Percentiles rank a stretch among this genome's conserved stretches.
These are phyloP conservation scores for Ceratina japonica DNA, from an alignment of 1,140 invertebrate species.

Conservation along the genomic window DNA sequence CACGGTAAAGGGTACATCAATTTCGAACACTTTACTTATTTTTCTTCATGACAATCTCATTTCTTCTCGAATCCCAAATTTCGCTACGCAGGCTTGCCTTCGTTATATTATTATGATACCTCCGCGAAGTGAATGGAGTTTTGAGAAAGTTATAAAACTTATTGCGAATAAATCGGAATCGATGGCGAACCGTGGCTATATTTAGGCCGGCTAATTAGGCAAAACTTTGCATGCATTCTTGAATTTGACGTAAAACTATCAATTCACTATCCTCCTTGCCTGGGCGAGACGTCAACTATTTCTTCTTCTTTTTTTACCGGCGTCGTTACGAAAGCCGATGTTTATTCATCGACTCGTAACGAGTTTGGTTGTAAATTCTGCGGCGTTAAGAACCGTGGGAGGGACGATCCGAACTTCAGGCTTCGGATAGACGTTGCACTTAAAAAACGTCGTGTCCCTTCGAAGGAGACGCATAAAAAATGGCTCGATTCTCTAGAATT, in stretches of 20 bases:
- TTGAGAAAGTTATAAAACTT: too few relatives aligned
- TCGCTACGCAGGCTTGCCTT: too few relatives aligned
- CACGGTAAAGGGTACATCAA: too few relatives aligned
- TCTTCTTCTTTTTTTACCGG: neutral
- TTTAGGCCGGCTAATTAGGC: neutral
- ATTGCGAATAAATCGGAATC: too few relatives aligned
- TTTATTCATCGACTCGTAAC: neutral
- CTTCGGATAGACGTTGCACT: too few relatives aligned
- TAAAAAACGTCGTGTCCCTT: neutral
- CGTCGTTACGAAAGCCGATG: neutral
- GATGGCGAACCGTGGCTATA: neutral
- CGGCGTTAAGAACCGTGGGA: neutral
- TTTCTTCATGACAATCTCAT: too few relatives aligned
- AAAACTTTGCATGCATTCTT: conserved; percentile 8
- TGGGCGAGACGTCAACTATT: neutral
- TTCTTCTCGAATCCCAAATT: too few relatives aligned
- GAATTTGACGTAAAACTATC: neutral
- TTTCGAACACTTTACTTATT: too few relatives aligned
- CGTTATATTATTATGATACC: too few relatives aligned
- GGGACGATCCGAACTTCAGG: neutral
- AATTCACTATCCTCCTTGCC: neutral
- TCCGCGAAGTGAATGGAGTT: too few relatives aligned
- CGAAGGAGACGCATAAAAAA: neutral
- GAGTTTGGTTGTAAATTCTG: neutral
- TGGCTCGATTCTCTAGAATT: neutral